Percentiles rank a stretch among this genome's conserved stretches.
Conservation (phyloP, 2,888 invertebrate genomes). For the Trisateles emortualis region DNA sequence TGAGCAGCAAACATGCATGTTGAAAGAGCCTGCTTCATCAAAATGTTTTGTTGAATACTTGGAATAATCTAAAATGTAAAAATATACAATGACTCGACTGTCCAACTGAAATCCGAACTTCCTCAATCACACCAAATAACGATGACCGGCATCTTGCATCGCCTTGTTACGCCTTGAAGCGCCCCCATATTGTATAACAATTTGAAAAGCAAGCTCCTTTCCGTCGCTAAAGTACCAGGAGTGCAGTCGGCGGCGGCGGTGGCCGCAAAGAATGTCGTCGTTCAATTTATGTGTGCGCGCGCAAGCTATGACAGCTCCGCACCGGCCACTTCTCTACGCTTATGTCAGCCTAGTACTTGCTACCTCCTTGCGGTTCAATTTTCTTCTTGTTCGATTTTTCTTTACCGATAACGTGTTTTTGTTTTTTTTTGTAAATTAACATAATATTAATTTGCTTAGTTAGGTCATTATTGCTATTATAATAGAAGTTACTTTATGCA, state of each 20-base stretch:
- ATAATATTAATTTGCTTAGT: background rate
- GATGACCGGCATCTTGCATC: conserved; percentile 16
- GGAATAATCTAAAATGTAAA: background rate
- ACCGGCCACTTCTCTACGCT: conserved; percentile 68
- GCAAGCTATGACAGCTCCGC: conserved; percentile 69
- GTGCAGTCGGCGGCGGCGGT: conserved; percentile 67
- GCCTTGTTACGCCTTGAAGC: conserved; percentile 46
- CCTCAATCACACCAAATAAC: background rate
- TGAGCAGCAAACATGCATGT: too few relatives aligned
- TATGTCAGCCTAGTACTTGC: conserved; percentile 65
- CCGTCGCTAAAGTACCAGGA: conserved; percentile 56
- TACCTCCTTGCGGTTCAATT: conserved; percentile 43
- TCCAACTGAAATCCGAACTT: background rate
- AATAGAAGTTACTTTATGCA: too few relatives aligned
- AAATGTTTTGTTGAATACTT: too few relatives aligned
- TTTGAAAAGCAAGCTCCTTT: conserved; percentile 45
- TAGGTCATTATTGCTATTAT: too few relatives aligned
- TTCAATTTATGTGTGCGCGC: conserved; percentile 73
- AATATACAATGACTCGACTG: background rate
- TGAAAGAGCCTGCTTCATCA: too few relatives aligned
- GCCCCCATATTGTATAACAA: conserved; percentile 46
- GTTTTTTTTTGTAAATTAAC: conserved; percentile 8
- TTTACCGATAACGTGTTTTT: conserved; percentile 32
- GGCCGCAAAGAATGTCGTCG: conserved; percentile 77
- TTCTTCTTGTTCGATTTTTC: conserved; percentile 42